These are phyloP conservation scores for Phallusia fumigata DNA, from an alignment of 23 tunicate species.

Conservation along the genomic window DNA sequence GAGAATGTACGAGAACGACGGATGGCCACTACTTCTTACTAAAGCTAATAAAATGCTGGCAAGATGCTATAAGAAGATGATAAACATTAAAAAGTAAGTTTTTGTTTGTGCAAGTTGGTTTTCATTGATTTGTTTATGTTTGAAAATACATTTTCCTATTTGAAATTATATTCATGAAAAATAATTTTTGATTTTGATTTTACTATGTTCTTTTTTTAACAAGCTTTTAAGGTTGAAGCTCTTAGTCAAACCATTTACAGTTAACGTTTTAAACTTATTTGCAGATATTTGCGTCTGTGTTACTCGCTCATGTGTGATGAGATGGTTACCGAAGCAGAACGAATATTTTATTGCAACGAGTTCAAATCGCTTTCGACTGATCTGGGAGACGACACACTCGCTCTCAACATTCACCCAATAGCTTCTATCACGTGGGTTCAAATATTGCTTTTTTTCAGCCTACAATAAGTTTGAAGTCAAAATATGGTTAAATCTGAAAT, in stretches of 20 bases:
- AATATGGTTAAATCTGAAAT: too few relatives aligned
- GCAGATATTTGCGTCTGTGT: conserved; percentile 73
- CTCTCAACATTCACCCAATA: conserved; percentile 52
- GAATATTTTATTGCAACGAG: conserved; percentile 63
- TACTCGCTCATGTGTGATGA: conserved; percentile 76
- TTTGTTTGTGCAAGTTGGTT: background rate
- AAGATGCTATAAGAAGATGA: conserved; percentile 73
- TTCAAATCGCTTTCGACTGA: conserved; percentile 43
- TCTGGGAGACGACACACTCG: conserved; percentile 52
- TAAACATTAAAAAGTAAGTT: conserved; percentile 61
- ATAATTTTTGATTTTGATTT: too few relatives aligned
- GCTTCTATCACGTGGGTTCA: conserved; percentile 54
- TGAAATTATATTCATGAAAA: too few relatives aligned
- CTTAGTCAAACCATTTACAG: background rate
- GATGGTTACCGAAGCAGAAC: conserved; percentile 22
- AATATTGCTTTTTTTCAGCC: too few relatives aligned
- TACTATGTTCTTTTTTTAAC: too few relatives aligned
- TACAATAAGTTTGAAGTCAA: too few relatives aligned
- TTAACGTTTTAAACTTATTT: background rate
- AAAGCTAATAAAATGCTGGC: conserved; percentile 63
- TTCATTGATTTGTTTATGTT: too few relatives aligned
- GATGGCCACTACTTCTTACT: conserved; percentile 51
- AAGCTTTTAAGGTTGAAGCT: too few relatives aligned
- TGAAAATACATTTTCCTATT: too few relatives aligned
- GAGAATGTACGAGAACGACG: conserved; percentile 57